Evolutionary conservation across 2,888 invertebrate species (phyloP), one percentile per base, ranked within the genome.

Genomic region (Microctonus brassicae): DNA sequence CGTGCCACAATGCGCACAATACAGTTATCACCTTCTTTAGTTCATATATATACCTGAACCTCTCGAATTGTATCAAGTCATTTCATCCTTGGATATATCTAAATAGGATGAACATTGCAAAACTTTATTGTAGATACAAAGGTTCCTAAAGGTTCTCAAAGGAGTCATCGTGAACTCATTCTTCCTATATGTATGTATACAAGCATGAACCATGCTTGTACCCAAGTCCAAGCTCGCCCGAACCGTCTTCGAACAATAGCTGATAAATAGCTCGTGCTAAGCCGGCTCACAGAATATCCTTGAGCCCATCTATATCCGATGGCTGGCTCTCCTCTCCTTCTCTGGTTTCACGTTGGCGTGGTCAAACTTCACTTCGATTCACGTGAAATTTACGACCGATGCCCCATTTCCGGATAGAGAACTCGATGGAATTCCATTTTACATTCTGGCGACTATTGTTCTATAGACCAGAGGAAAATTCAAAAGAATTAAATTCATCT

Each of bases 231-330:
- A n/a, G n/a, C 62, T 57, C 60, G 57, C 62, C 57, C 53, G 57
- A 70, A 72, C 52, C 69, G 34, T 58, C 70, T 63, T 69, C 67
- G 73, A 70, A 78, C 77, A 76, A 78, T 78, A 75, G 74, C 72
- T 77, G 77, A 78, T 78, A 76, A 78, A 79, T 75, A 76, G 74
- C 72, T 64, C 52, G 57, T 39, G 73, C 65, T 73, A 72, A 82
- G 78, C 76, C 64, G 71, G 73, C 73, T 77, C 73, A 66, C 64
- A 67, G 47, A 70, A n/a, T n/a, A 70, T 77, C 69, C 73, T 70
- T 70, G 55, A 74, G 74, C 73, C 70, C 67, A 57, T 65, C 22
- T n/a, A 73, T 75, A 73, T 69, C 71, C 69, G 47, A 67, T 65
- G 71, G 72, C 68, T 58, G 64, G 68, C 66, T 69, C 67, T 34